Base-by-base conservation (phyloP, 2,797 vertebrate genomes). In the Tragelaphus eurycerus region DNA sequence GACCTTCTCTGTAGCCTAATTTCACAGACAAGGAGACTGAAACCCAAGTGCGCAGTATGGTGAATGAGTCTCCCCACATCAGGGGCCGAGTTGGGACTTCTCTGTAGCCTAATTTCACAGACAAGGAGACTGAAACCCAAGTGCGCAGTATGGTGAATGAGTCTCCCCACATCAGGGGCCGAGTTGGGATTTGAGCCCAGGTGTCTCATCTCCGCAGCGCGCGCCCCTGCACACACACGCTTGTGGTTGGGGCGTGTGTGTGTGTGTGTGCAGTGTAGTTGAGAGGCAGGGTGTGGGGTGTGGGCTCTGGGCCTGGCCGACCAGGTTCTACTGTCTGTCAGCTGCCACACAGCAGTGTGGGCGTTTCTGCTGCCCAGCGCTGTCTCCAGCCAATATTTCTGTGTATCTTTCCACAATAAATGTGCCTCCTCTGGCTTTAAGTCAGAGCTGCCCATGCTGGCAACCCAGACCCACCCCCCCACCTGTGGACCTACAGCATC, bases 371-470 rank as follows among this genome's bases (percentile, higher is more conserved):
- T 52, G 64, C 97, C 95, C 96, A 87, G 96, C 78, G n/a, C 93
- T 89, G 3, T 34, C 92, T 81, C 97, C 85, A 29, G 0, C 0
- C 90, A n/a, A 10, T 31, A 10, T 93, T 96, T 92, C 95, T 95
- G 85, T 91, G 48, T 54, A 90, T 87, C 97, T 90, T 89, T 71
- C 94, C 94, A 59, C 95, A 83, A 96, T 90, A 88, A 95, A 86
- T 89, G 55, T 85, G 96, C 97, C 96, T 79, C 38, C 89, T 96
- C 96, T 27, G 50, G 98, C 96, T 23, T n/a, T 4, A 86, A 81
- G 92, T 97, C 98, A 93, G 31, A 95, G 76, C 92, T 57, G 0
- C 93, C 86, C 48, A 62, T 93, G 79, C 96, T 89, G 97, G 95
- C 97, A 82, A 19, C 95, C 93, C 60, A n/a, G 86, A 67, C 38